These are phyloP conservation scores for Meteorus sp. DNA, from an alignment of 1,140 invertebrate genomes.

Conservation along the genomic window DNA sequence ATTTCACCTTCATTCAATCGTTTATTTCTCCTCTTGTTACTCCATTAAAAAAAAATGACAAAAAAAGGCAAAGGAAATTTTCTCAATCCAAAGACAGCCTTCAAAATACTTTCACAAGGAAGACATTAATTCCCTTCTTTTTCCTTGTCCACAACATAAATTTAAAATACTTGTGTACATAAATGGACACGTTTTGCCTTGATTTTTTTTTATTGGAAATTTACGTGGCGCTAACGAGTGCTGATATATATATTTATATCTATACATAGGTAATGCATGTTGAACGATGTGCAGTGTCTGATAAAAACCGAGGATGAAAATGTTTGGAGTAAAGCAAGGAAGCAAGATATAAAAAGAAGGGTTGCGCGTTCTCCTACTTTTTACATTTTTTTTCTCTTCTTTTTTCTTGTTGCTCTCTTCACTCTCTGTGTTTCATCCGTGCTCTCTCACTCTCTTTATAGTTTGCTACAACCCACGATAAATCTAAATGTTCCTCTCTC, in stretches of 20 bases:
- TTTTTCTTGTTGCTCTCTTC: too few relatives aligned
- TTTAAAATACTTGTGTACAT: too few relatives aligned
- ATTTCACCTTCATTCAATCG: too few relatives aligned
- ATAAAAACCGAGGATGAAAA: slow-evolving; percentile 17
- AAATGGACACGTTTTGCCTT: background rate
- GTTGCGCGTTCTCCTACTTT: slow-evolving; percentile 14
- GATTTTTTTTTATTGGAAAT: background rate
- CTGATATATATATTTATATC: background rate
- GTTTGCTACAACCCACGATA: too few relatives aligned
- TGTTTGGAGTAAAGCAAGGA: background rate
- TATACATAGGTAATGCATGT: background rate
- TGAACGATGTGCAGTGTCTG: slow-evolving; percentile 5
- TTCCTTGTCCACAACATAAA: too few relatives aligned
- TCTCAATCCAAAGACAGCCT: slow-evolving; percentile 1
- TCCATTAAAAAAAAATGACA: background rate
- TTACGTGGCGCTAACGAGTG: background rate
- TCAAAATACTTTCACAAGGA: too few relatives aligned
- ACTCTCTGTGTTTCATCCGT: too few relatives aligned
- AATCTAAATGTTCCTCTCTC: background rate
- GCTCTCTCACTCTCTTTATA: slow-evolving; percentile 3
- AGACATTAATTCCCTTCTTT: too few relatives aligned
- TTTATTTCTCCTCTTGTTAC: too few relatives aligned
- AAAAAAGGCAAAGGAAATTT: too few relatives aligned
- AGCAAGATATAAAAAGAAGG: background rate
- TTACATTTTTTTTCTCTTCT: background rate